Base-by-base conservation (phyloP, 2,888 invertebrate genomes). In the Drosophila conformis region DNA sequence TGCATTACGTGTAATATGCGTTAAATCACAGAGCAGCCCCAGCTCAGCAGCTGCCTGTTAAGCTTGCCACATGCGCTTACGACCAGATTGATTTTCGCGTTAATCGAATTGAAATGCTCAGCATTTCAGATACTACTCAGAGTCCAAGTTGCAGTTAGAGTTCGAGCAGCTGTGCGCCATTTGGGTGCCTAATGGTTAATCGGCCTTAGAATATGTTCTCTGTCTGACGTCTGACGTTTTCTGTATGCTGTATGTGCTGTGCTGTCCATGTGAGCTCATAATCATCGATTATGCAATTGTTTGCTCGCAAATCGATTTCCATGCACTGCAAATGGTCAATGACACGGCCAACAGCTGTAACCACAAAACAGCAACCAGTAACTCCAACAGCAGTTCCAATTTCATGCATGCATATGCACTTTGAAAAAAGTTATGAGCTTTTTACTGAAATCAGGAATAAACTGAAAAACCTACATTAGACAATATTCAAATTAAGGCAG, bases 1-100 rank as follows among this genome's bases (percentile, higher is more conserved):
- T 75, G 88, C 90, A 89, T 87, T 84, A 78, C 72, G 76, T 73
- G 76, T 89, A 89, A 87, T 85, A 73, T 73, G 89, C 87, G 89
- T 85, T 81, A 87, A 85, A 79, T 77, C 89, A 83, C 89, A 84
- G 73, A 74, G 76, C 73, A 69, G 54, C 36, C 36, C 35, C 53
- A 57, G 48, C 69, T 27, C 75, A 56, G 62, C 62, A 61, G 40
- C 36, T 53, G 58, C 64, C 68, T 68, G 48, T 51, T 64, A 31
- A 73, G 65, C 67, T 76, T 71, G 71, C 69, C 69, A 74, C 77
- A 77, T 82, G 73, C 72, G 52, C 76, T 70, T 71, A 75, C 59
- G 72, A 78, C 54, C 74, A 74, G 85, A 85, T 89, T 89, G 89
- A 85, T 85, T 85, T 85, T 77, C 80, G 82, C 85, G 80, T 85